A percentile compares a stretch with the other conserved stretches of the same genome.
These are phyloP conservation scores for Athripsodes cinereus DNA, from an alignment of 2,888 invertebrate species.

Conservation along the genomic window DNA sequence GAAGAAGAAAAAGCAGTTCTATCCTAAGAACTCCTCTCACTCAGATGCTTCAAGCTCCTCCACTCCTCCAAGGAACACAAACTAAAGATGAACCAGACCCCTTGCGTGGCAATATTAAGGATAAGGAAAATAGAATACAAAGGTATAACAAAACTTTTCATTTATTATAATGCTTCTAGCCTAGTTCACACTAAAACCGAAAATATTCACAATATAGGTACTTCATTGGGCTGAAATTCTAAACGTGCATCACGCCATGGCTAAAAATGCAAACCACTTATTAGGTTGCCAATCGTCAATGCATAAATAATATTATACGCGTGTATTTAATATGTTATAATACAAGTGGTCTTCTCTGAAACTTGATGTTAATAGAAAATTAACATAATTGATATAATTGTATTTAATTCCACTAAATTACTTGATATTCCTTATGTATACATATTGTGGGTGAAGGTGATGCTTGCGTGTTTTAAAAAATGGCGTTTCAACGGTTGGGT, in stretches of 20 bases:
- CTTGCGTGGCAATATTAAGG: conserved; percentile 63
- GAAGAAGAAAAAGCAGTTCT: conserved; percentile 49
- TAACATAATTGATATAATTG: too few species aligned
- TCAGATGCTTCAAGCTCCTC: conserved; percentile 39
- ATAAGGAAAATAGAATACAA: conserved; percentile 79
- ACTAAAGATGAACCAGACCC: conserved; percentile 55
- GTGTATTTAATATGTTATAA: too few species aligned
- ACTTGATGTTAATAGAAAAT: too few species aligned
- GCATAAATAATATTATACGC: too few species aligned
- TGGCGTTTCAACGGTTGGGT: too few species aligned
- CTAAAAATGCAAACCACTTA: too few species aligned
- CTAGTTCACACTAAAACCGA: background rate
- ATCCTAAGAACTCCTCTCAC: conserved; percentile 33
- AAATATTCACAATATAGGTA: background rate
- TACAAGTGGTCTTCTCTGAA: too few species aligned
- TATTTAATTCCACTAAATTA: too few species aligned
- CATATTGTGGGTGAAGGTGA: too few species aligned
- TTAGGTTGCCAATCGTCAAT: too few species aligned
- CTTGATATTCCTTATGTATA: too few species aligned
- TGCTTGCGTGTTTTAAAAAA: too few species aligned
- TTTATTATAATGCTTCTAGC: background rate
- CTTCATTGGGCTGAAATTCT: background rate
- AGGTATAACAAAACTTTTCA: conserved; percentile 40
- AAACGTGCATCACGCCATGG: background rate
- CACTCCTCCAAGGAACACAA: conserved; percentile 33